Conservation (phyloP, 1,140 invertebrate species). For the Diorhabda sublineata region DNA sequence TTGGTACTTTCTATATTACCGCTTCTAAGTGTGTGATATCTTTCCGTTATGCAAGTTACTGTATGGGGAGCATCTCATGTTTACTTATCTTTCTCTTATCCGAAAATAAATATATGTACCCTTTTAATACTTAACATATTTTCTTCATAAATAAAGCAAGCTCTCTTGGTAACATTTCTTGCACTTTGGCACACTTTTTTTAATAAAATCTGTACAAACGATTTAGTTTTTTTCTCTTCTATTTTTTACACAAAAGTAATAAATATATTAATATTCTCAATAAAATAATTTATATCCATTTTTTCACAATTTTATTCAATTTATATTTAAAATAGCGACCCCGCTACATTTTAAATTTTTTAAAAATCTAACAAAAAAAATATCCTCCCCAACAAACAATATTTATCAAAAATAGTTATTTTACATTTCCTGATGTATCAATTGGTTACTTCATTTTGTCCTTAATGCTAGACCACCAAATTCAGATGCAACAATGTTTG, state of each 20-base stretch:
- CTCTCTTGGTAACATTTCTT: constrained; percentile 45
- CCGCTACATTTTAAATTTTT: constrained; percentile 42
- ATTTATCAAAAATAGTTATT: constrained; percentile 51
- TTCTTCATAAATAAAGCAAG: constrained; percentile 44
- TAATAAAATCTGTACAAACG: constrained; percentile 48
- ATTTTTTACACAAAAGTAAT: constrained; percentile 47
- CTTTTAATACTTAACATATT: constrained; percentile 40
- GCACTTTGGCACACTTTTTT: constrained; percentile 49
- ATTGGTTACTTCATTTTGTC: constrained; percentile 21
- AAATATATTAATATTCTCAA: constrained; percentile 41
- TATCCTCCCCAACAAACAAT: constrained; percentile 51
- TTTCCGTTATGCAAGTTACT: constrained; percentile 34
- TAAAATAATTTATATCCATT: constrained; percentile 48
- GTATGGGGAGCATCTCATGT: constrained; percentile 23
- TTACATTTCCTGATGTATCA: constrained; percentile 30
- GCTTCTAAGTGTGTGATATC: constrained; percentile 19
- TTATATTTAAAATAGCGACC: constrained; percentile 42
- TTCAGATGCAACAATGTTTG: background rate
- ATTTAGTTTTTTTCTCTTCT: constrained; percentile 46
- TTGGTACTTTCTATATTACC: constrained; percentile 4
- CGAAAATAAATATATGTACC: constrained; percentile 46
- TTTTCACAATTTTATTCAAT: constrained; percentile 44
- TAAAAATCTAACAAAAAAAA: constrained; percentile 49
- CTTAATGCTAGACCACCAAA: background rate
- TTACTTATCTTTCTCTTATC: constrained; percentile 18